Conservation (phyloP, 2,888 invertebrate genomes). For the Ethmia dodecea region DNA sequence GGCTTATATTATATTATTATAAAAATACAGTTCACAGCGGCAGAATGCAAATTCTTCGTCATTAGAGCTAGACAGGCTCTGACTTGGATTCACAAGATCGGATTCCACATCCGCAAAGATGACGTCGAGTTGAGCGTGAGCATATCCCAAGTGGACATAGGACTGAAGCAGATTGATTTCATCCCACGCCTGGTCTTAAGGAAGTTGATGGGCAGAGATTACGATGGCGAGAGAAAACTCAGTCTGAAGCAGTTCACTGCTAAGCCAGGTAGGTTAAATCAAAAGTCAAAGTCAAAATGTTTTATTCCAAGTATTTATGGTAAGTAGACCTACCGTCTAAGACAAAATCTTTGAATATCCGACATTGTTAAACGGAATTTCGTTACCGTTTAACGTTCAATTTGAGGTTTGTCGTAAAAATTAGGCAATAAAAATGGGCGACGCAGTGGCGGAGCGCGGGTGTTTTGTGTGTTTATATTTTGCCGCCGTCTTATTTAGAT, state of each 20-base stretch:
- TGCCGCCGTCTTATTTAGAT: too few species aligned
- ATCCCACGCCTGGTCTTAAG: conserved; percentile 45
- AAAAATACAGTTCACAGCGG: conserved; percentile 42
- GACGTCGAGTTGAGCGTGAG: conserved; percentile 34
- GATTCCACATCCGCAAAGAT: conserved; percentile 36
- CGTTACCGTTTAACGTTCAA: too few species aligned
- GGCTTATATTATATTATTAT: too few species aligned
- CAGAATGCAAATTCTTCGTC: conserved; percentile 54
- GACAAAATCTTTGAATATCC: too few species aligned
- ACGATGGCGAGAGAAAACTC: conserved; percentile 28
- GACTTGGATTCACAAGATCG: conserved; percentile 40
- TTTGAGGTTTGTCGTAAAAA: too few species aligned
- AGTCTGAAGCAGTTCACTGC: conserved; percentile 46
- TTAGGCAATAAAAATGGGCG: too few species aligned
- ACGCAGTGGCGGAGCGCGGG: too few species aligned
- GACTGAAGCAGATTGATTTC: conserved; percentile 36
- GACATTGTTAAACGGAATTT: too few species aligned
- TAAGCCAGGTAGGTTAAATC: conserved; percentile 43
- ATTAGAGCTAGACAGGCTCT: conserved; percentile 36
- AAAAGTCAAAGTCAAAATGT: too few species aligned
- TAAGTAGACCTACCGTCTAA: too few species aligned
- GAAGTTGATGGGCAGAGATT: conserved; percentile 26
- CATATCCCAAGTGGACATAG: conserved; percentile 26
- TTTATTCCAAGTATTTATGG: too few species aligned
- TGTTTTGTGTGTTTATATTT: too few species aligned